These are phyloP conservation scores for Keiferia lycopersicella DNA, from an alignment of 2,888 invertebrate species.

Conservation along the genomic window DNA sequence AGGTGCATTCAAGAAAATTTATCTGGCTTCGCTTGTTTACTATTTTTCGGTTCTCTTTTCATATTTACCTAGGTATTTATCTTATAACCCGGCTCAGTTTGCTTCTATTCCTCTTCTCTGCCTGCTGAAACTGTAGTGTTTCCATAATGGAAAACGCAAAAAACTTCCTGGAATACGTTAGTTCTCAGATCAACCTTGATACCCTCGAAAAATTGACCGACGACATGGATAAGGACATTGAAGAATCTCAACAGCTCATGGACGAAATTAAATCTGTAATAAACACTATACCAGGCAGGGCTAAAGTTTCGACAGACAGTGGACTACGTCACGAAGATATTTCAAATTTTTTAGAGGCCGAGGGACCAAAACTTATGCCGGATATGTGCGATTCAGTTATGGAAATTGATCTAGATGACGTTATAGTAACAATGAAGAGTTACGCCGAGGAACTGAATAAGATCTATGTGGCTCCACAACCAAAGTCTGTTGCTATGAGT, in stretches of 20 bases:
- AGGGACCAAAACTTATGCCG: conserved; percentile 56
- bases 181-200: conserved; percentile 58
- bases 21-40: too few relatives aligned
- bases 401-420: conserved; percentile 57
- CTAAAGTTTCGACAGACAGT: conserved; percentile 34
- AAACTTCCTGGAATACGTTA: conserved; percentile 55
- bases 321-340: conserved; percentile 52
- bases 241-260: conserved; percentile 64
- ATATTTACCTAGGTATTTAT: too few relatives aligned
- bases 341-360: conserved; percentile 55
- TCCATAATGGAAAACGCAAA: conserved; percentile 2
- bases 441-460: conserved; percentile 64
- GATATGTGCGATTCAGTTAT: conserved; percentile 56
- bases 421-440: conserved; percentile 57
- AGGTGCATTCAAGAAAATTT: too few relatives aligned
- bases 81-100: too few relatives aligned
- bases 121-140: background rate
- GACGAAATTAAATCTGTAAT: conserved; percentile 61
- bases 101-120: too few relatives aligned
- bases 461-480: conserved; percentile 32
- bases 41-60: too few relatives aligned
- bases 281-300: conserved; percentile 45
- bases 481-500: conserved; percentile 27
- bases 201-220: conserved; percentile 64
- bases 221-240: conserved; percentile 59